phyloP scores from a whole-genome alignment of 2,888 invertebrate species.

The Drosophila planitibia region DNA sequence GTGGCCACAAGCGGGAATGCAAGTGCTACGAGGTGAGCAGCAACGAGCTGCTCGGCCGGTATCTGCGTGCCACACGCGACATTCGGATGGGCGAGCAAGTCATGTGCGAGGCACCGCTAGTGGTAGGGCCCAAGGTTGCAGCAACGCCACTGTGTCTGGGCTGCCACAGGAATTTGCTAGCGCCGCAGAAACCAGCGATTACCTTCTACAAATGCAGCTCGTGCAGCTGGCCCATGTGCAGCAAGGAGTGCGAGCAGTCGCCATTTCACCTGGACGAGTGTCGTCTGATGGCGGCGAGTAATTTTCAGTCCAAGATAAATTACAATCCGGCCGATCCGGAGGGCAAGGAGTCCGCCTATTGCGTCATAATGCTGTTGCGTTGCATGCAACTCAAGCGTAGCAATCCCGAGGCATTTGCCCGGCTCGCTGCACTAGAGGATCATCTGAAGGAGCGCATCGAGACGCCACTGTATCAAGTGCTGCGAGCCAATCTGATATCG shows the following conservation, averaged over 20 bases:
- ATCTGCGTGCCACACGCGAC: slow-evolving; percentile 89
- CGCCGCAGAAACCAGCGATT: slow-evolving; percentile 42
- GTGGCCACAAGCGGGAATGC: slow-evolving; percentile 89
- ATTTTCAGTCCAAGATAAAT: slow-evolving; percentile 87
- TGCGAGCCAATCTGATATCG: slow-evolving; percentile 88
- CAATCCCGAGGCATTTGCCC: slow-evolving; percentile 85
- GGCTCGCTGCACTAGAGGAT: slow-evolving; percentile 80
- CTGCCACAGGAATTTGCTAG: slow-evolving; percentile 87
- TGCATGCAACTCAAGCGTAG: slow-evolving; percentile 87
- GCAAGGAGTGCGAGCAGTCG: slow-evolving; percentile 87
- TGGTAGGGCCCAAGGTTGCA: slow-evolving; percentile 89
- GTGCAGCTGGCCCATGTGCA: slow-evolving; percentile 91
- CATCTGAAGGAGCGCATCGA: slow-evolving; percentile 88
- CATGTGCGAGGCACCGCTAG: slow-evolving; percentile 88
- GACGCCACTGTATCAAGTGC: slow-evolving; percentile 87
- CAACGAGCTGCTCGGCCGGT: slow-evolving; percentile 87
- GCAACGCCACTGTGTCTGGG: slow-evolving; percentile 88
- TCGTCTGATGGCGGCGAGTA: slow-evolving; percentile 87
- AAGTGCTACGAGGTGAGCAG: slow-evolving; percentile 85
- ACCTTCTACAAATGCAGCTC: slow-evolving; percentile 87
- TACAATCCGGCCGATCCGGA: slow-evolving; percentile 66
- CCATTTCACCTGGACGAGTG: slow-evolving; percentile 88
- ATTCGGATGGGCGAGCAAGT: slow-evolving; percentile 90
- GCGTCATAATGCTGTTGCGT: slow-evolving; percentile 89
- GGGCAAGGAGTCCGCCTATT: slow-evolving; percentile 88